Evolutionary conservation across 2,113 vertebrate species (phyloP).

Genomic region (Myotis brandtii): DNA sequence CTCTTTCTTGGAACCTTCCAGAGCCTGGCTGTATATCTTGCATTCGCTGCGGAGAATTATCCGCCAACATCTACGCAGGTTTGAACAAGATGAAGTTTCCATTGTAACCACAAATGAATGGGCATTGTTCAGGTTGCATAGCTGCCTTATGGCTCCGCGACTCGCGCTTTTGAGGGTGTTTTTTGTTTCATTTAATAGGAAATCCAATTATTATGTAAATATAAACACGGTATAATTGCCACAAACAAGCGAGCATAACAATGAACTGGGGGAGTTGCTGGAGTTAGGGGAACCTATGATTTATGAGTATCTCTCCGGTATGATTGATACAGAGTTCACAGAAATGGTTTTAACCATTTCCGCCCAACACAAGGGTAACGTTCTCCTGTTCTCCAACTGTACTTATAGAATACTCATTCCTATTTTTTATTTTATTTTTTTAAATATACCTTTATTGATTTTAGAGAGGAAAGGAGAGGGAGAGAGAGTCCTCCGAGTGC

Average conservation of each 20-base stretch:
- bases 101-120: constrained; percentile 54
- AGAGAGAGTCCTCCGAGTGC: constrained; percentile 51
- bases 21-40: constrained; percentile 5
- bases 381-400: constrained; percentile 58
- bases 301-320: constrained; percentile 77
- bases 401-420: too few relatives aligned
- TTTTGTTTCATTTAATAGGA: constrained; percentile 81
- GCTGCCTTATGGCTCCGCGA: constrained; percentile 64
- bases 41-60: constrained; percentile 54
- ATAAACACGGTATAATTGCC: constrained; percentile 78
- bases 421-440: too few relatives aligned
- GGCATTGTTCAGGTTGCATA: neutral
- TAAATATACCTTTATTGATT: too few relatives aligned
- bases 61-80: neutral
- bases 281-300: constrained; percentile 80
- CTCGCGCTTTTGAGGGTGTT: constrained; percentile 44
- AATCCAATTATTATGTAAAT: constrained; percentile 86
- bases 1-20: constrained; percentile 37
- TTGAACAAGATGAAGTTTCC: constrained; percentile 33
- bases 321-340: constrained; percentile 76
- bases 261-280: constrained; percentile 69
- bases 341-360: constrained; percentile 69
- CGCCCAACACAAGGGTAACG: constrained; percentile 35
- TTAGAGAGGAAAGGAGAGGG: too few relatives aligned
- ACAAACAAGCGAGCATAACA: constrained; percentile 81